phyloP scores from a whole-genome alignment of 2,888 invertebrate genomes.

The Napeogenes inachia region DNA sequence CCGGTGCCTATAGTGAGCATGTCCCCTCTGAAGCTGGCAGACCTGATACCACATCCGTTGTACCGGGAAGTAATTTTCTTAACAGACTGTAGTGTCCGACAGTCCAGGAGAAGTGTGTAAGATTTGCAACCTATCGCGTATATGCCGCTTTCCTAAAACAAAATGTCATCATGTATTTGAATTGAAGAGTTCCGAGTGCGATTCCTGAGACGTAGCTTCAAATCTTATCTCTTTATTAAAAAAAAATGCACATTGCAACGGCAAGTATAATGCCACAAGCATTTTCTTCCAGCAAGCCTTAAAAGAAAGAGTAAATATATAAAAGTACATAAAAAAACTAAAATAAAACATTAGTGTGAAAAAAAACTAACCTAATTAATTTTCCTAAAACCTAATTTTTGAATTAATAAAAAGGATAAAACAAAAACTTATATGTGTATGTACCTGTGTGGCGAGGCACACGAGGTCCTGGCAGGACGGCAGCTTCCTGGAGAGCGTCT shows the following conservation, averaged over 20 bases:
- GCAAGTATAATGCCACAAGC: too few species aligned
- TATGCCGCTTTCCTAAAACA: constrained; percentile 84
- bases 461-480: constrained; percentile 95
- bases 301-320: too few species aligned
- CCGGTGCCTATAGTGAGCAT: constrained; percentile 96
- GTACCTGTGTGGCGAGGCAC: constrained; percentile 85
- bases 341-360: too few species aligned
- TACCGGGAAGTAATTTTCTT: constrained; percentile 90
- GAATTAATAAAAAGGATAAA: too few species aligned
- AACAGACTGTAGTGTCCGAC: constrained; percentile 88
- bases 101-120: constrained; percentile 92
- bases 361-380: too few species aligned
- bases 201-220: not conserved
- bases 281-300: too few species aligned
- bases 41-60: constrained; percentile 94
- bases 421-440: too few species aligned
- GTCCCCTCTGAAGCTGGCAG: constrained; percentile 92
- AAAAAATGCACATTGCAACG: too few species aligned
- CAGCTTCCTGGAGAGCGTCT: constrained; percentile 90
- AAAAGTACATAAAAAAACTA: too few species aligned
- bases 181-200: not conserved
- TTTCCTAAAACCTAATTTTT: too few species aligned
- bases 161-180: not conserved
- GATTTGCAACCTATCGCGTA: constrained; percentile 97
- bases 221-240: too few species aligned